These are phyloP conservation scores for Stenchaetothrips biformis DNA, from an alignment of 2,888 invertebrate genomes.

Conservation along the genomic window DNA sequence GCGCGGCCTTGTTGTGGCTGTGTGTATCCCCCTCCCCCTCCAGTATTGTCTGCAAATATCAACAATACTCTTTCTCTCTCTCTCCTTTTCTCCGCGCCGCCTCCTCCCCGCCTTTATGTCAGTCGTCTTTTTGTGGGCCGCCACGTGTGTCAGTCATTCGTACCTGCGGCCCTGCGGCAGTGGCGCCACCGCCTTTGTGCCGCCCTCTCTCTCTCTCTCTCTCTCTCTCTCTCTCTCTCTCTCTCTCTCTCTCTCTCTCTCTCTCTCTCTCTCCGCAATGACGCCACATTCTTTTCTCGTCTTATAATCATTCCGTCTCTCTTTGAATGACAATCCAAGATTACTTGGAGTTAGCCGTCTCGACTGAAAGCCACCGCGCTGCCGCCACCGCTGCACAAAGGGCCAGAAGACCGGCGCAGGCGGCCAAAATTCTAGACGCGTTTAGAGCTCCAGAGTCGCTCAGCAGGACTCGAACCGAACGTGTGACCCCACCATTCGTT, in stretches of 20 bases:
- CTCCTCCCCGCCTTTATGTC: background rate
- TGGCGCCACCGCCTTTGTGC: background rate
- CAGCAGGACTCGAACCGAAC: too few relatives aligned
- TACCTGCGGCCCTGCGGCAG: constrained; percentile 3
- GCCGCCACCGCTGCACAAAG: too few relatives aligned
- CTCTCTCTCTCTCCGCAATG: background rate
- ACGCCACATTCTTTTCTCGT: background rate
- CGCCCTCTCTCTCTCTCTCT: background rate
- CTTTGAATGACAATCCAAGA: constrained; percentile 21
- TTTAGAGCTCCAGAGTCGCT: too few relatives aligned
- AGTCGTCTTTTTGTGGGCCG: constrained; percentile 1
- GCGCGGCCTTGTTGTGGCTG: background rate
- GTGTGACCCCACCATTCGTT: too few relatives aligned
- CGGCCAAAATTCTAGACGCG: too few relatives aligned
- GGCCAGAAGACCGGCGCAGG: too few relatives aligned
- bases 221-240: background rate
- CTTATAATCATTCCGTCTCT: background rate
- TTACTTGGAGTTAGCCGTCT: background rate
- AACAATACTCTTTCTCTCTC: background rate
- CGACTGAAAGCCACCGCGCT: background rate
- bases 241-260: background rate
- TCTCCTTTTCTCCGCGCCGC: background rate
- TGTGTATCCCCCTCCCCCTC: background rate
- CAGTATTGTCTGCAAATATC: background rate
- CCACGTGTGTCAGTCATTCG: constrained; percentile 11